Evolutionary conservation across 1,140 invertebrate species (phyloP).

Genomic region (Maconellicoccus hirsutus): DNA sequence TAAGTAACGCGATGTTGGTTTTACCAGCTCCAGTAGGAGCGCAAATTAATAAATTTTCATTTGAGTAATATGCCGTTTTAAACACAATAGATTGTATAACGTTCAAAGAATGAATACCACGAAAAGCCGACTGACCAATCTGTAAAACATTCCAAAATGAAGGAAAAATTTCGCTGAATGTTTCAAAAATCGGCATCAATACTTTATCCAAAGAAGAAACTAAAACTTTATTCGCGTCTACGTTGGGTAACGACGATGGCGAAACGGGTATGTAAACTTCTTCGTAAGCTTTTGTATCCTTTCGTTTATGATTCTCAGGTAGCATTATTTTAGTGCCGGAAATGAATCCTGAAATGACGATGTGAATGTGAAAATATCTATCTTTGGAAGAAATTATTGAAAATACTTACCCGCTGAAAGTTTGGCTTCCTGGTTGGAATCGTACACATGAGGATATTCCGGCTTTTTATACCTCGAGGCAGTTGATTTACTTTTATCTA

Average conservation of each 20-base stretch:
- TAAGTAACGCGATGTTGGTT: slow-evolving; percentile 94
- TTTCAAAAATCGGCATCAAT: too few species aligned
- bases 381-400: slow-evolving; percentile 22
- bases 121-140: slow-evolving; percentile 75
- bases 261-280: slow-evolving; percentile 78
- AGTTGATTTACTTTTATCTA: slow-evolving; percentile 32
- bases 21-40: slow-evolving; percentile 95
- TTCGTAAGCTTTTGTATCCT: slow-evolving; percentile 61
- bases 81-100: slow-evolving; percentile 93
- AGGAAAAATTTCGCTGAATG: too few species aligned
- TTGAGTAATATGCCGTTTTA: slow-evolving; percentile 86
- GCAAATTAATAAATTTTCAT: slow-evolving; percentile 93
- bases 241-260: slow-evolving; percentile 38
- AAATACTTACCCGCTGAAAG: slow-evolving; percentile 43
- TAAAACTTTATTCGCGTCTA: slow-evolving; percentile 19
- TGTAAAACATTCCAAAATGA: slow-evolving; percentile 34
- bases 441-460: slow-evolving; percentile 74
- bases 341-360: slow-evolving; percentile 50
- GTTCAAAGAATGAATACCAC: slow-evolving; percentile 76
- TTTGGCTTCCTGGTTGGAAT: slow-evolving; percentile 55
- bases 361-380: slow-evolving; percentile 28
- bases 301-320: slow-evolving; percentile 60
- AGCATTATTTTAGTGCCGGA: slow-evolving; percentile 65
- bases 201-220: slow-evolving; percentile 6
- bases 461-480: slow-evolving; percentile 39